phyloP scores from a whole-genome alignment of 2,113 vertebrate genomes.

The Prunella himalayana region DNA sequence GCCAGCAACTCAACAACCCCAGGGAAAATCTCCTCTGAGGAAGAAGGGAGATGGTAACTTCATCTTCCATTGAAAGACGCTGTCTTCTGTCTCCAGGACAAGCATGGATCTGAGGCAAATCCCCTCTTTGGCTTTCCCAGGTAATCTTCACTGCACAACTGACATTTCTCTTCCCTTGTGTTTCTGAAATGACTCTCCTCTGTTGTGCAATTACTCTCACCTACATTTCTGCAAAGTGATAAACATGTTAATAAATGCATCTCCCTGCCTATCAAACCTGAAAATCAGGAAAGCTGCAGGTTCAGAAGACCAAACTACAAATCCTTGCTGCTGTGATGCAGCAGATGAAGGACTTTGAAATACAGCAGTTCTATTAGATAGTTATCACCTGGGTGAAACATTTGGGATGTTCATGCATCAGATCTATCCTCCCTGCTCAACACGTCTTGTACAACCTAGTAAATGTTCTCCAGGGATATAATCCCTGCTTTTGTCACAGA shows the following conservation, averaged over 20 bases:
- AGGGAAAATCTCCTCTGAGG: not conserved
- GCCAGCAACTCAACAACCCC: not conserved
- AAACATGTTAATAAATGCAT: not conserved
- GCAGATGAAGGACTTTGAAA: not conserved
- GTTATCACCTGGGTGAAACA: not conserved
- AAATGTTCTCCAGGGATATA: not conserved
- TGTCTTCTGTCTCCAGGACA: not conserved
- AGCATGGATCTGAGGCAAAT: not conserved
- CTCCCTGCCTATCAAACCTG: not conserved
- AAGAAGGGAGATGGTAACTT: not conserved
- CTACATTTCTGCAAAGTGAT: not conserved
- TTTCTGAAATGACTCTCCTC: not conserved
- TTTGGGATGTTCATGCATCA: not conserved
- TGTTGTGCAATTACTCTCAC: fast-evolving
- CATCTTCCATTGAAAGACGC: not conserved
- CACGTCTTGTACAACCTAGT: not conserved
- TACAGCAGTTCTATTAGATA: not conserved
- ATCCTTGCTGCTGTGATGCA: not conserved
- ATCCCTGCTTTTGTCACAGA: not conserved
- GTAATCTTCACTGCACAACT: not conserved
- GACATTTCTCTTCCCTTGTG: not conserved
- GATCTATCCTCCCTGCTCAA: not conserved
- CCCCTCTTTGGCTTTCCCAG: not conserved
- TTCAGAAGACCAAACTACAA: not conserved
- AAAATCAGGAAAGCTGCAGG: not conserved